Base-by-base conservation (phyloP, 2,888 invertebrate species). In the Caradrina kadenii region DNA sequence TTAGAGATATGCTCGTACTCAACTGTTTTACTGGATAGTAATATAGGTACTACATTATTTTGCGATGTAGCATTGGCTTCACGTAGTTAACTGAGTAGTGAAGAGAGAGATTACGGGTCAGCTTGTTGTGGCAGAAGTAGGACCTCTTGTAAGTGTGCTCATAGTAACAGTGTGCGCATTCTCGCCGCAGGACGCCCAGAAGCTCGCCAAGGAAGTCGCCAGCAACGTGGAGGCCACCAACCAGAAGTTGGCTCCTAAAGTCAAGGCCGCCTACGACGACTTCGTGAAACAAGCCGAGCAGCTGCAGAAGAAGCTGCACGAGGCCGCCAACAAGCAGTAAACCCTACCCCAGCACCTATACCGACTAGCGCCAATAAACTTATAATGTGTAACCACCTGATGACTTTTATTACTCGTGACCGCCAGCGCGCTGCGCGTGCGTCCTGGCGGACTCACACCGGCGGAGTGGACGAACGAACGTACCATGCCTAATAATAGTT, bases 301-400 rank as follows among this genome's bases (percentile, higher is more conserved):
- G 35, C 85, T 95, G 62, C 93, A 93, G 89, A 91, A 93, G 92
- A 93, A 93, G 78, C 50, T 95, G 78, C 93, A 93, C 88, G 94
- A 93, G 22, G 94, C 91, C 73, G 94, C 95, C 88, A 88, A 58
- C 88, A 94, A 94, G 92, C 93, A 93, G 86, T 92, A 76, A 87
- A 42, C 49, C n/a, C 13, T 19, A 26, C 56, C 5, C 21, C 21
- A n/a, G 15, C 53, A 21, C 21, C 54, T 42, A 13, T 53, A 67
- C 62, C 74, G 69, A 11, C 64, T 80, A 69, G 55, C 69, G 19
- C 35, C 60, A 76, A 76, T 76, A 76, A 80, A 76, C 60, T 35
- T 60, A 42, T 64, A 52, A 42, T 35, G 42, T 63, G 48, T 55
- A 74, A 75, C 62, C 50, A 79, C 15, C n/a, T 22, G 53, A 42